phyloP scores from a whole-genome alignment of 2,888 invertebrate species.

The Drosophila putrida region DNA sequence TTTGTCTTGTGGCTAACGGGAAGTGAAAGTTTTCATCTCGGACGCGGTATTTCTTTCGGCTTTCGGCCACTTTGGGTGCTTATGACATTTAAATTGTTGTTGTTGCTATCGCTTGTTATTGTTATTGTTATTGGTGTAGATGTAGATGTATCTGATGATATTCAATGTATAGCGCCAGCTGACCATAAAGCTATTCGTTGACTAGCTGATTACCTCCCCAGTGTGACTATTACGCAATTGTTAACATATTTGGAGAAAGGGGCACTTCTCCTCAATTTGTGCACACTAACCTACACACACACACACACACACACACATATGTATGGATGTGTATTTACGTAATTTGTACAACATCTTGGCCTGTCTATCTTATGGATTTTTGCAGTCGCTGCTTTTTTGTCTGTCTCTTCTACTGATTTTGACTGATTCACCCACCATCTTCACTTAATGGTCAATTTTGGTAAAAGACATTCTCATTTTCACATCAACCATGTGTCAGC shows the following conservation, averaged over 20 bases:
- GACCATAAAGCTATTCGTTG: not conserved
- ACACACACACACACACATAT: too few species aligned
- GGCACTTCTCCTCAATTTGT: not conserved
- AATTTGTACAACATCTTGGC: too few species aligned
- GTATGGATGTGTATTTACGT: too few species aligned
- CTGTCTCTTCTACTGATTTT: too few species aligned
- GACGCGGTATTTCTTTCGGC: conserved; percentile 14
- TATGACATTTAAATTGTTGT: conserved; percentile 39
- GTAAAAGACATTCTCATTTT: too few species aligned
- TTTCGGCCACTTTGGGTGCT: conserved; percentile 30
- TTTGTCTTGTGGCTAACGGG: conserved; percentile 28
- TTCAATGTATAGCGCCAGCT: not conserved
- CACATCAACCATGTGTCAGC: too few species aligned
- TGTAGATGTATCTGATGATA: not conserved
- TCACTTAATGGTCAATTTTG: too few species aligned
- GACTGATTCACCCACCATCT: too few species aligned
- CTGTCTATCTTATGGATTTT: too few species aligned
- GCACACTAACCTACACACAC: not conserved
- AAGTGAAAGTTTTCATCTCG: conserved; percentile 62
- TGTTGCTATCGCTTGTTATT: not conserved
- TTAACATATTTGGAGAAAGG: not conserved
- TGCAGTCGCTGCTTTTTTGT: too few species aligned
- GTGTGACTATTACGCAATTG: not conserved
- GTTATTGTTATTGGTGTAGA: not conserved
- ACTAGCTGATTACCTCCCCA: not conserved